Evolutionary conservation across 2,888 invertebrate genomes (phyloP), one percentile per base, ranked within the genome.

Genomic region (Hydroisotoma schaefferi): DNA sequence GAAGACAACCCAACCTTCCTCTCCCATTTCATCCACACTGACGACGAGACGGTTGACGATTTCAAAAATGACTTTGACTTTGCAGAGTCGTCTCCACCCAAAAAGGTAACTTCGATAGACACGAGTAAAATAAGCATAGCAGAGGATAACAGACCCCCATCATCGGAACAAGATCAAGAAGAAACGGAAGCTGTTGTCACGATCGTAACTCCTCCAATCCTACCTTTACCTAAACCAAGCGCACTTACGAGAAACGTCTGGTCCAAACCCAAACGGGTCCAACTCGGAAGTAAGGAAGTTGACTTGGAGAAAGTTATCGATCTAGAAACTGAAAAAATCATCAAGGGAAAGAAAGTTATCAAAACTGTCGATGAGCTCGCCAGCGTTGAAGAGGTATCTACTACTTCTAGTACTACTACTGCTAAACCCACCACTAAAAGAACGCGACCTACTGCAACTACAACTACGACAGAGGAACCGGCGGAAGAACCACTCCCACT

Each of bases 1-100:
- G 64, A 68, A 27, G 71, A 69, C 33, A 57, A 65, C 40, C 66
- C 59, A 18, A 56, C 56, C 5, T 65, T 61, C 43, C 57, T 65
- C 12, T 55, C 59, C 22, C 61, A 62, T 25, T 64, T 67, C 46
- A 62, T 67, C 64, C 60, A 67, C 28, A 55, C 57, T 28, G 52
- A 59, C 29, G 62, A 62, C 18, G 33, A 59, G 6, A 58, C 55
- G 5, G 8, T 33, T 15, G 33, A 33, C 8, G 33, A 33, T 33
- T 15, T 33, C 8, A 33, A 15, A 8, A 33, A 33, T 15, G 8
- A 33, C 33, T 8, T 10, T 10, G 15, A 33, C 33, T 15, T 33
- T 8, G 15, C 8, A 15, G 33, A 33, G 15, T n/a, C n/a, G n/a
- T n/a, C n/a, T n/a, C n/a, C n/a, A n/a, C n/a, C n/a, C n/a, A n/a